Base-by-base conservation (phyloP, 1,140 invertebrate genomes). In the Formica exsecta region DNA sequence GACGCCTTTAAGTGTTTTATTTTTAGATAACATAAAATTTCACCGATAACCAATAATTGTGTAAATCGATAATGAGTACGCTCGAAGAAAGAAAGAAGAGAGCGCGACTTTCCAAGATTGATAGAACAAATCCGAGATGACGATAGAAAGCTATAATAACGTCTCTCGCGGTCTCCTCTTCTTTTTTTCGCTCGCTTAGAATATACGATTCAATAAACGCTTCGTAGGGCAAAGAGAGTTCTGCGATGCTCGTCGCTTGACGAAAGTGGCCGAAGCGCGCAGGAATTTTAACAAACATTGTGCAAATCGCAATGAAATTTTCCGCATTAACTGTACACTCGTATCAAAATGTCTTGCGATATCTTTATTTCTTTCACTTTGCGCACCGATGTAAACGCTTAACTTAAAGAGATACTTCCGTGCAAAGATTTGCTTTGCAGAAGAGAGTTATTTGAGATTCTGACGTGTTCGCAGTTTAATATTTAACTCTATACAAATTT, bases 131-230 rank as follows among this genome's bases (percentile, higher is more conserved):
- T 41, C 54, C 16, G 16, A 76, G 16, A 76, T 41, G 38, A 76
- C 59, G 11, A 22, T 25, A 41, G 54, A 75, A 76, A 75, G 73
- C n/a, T 32, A 25, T 19, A 41, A 62, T 3, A 41, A 13, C 22
- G 29, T 29, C 5, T 48, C 59, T n/a, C 36, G n/a, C 22, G 36
- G 8, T 19, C 8, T 19, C 13, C 41, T 32, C 3, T 32, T 19
- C 6, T 65, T 51, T 51, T 51, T 7, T 2, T 0, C 19, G 6
- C 48, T 38, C 19, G 29, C 5, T 77, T 65, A 77, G 19, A 51
- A 36, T 77, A 36, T 65, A 36, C 19, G 25, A 77, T 77, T 65
- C 19, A 44, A 65, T 77, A 32, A 77, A 77, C 38, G 57, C 38
- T 6, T 44, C 36, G 25, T 29, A 38, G 0, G 3, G 64, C 38